These are phyloP conservation scores for Triplophysa dalaica DNA, from an alignment of 2,113 vertebrate species.

Conservation along the genomic window DNA sequence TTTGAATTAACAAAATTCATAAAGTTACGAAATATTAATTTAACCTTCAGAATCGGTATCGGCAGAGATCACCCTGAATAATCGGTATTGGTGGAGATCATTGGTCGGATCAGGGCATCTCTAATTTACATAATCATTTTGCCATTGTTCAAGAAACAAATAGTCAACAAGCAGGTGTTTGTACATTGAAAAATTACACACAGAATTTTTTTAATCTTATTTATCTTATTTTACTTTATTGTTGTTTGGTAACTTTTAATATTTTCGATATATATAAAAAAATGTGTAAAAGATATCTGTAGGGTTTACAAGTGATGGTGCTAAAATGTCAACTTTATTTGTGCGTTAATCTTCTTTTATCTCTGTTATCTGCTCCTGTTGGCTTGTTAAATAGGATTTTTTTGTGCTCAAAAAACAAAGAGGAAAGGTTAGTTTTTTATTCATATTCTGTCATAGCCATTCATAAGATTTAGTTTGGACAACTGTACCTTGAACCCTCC, in stretches of 20 bases:
- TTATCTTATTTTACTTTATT: too few species aligned
- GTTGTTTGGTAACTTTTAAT: neutral
- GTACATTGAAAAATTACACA: too few species aligned
- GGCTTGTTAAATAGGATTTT: neutral
- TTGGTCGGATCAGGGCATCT: too few species aligned
- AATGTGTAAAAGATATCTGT: neutral
- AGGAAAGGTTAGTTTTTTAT: conserved; percentile 27
- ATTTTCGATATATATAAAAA: neutral
- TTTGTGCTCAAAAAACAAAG: neutral
- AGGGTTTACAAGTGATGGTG: neutral
- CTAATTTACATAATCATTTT: too few species aligned
- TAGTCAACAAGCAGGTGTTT: too few species aligned
- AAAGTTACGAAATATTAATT: too few species aligned
- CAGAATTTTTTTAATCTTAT: too few species aligned
- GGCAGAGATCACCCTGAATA: too few species aligned
- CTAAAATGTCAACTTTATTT: neutral
- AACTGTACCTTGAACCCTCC: conserved; percentile 56
- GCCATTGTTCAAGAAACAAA: too few species aligned
- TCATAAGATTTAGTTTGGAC: conserved; percentile 57
- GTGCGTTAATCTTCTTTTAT: neutral
- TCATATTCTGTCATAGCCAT: conserved; percentile 48
- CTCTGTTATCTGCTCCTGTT: neutral
- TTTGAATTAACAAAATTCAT: too few species aligned
- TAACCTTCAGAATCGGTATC: too few species aligned
- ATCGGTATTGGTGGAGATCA: too few species aligned